Evolutionary conservation across 2,888 invertebrate species (phyloP).

Genomic region (Ctenicera cuprea): DNA sequence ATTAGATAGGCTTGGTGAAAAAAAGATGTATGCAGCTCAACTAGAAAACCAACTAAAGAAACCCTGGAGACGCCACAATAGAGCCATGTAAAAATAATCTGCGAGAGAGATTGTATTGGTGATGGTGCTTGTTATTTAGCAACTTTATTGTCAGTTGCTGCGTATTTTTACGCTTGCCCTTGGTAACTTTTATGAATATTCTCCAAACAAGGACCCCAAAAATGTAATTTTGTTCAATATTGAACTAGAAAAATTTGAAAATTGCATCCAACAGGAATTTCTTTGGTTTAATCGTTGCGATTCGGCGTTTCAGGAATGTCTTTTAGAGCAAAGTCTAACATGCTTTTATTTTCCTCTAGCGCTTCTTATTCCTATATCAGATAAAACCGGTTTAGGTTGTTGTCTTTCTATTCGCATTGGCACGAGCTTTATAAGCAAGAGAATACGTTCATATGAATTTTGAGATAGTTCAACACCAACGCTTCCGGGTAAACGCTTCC

Average conservation of each 20-base stretch:
- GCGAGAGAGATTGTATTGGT: too few relatives aligned
- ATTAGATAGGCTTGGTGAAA: too few relatives aligned
- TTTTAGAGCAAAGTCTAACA: background rate
- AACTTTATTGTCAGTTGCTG: too few relatives aligned
- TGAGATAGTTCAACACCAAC: slow-evolving; percentile 48
- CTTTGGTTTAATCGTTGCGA: background rate
- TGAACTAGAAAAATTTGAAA: background rate
- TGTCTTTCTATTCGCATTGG: slow-evolving; percentile 34
- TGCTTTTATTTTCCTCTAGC: background rate
- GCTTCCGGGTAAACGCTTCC: slow-evolving; percentile 48
- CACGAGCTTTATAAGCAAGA: slow-evolving; percentile 24
- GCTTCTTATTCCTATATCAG: slow-evolving; percentile 4
- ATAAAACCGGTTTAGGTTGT: slow-evolving; percentile 16
- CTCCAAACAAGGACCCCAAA: background rate
- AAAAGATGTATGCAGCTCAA: too few relatives aligned
- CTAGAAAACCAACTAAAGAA: too few relatives aligned
- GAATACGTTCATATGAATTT: slow-evolving; percentile 46
- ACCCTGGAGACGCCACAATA: too few relatives aligned
- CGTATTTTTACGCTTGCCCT: background rate
- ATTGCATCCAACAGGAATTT: background rate
- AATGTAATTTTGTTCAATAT: background rate
- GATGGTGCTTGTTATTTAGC: too few relatives aligned
- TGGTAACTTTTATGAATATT: background rate
- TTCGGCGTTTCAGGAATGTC: background rate
- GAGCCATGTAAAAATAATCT: too few relatives aligned